These are phyloP conservation scores for Xenus cinereus DNA, from an alignment of 2,113 vertebrate species.

Conservation along the genomic window DNA sequence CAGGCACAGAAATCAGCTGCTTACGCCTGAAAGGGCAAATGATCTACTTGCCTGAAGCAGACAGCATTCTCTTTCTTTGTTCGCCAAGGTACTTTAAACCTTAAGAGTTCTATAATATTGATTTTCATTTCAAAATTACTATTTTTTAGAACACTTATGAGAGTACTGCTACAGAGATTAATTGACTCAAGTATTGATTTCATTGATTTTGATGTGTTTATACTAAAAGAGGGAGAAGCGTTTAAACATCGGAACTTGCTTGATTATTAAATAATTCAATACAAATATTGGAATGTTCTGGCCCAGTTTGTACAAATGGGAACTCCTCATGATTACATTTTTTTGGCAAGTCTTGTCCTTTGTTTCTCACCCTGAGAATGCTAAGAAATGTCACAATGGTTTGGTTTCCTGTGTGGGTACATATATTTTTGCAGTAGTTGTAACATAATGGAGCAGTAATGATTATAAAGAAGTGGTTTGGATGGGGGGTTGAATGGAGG, in stretches of 20 bases:
- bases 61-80: conserved; percentile 98
- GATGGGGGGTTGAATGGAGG: not conserved
- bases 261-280: not conserved
- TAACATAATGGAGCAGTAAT: not conserved
- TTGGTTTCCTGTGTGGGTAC: not conserved
- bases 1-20: conserved; percentile 96
- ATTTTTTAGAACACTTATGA: not conserved
- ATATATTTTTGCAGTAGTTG: not conserved
- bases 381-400: not conserved
- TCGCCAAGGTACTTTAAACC: conserved; percentile 87
- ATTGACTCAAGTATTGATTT: not conserved
- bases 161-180: not conserved
- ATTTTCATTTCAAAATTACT: not conserved
- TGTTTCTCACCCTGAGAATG: not conserved
- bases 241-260: not conserved
- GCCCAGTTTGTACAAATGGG: not conserved
- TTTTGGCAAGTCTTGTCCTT: not conserved
- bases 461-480: not conserved
- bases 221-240: not conserved
- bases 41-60: conserved; percentile 98
- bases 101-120: not conserved
- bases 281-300: not conserved
- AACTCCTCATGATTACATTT: not conserved
- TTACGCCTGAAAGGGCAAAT: conserved; percentile 97
- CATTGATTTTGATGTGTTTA: not conserved